Evolutionary conservation across 1,140 invertebrate genomes (phyloP), one percentile per base, ranked within the genome.

Genomic region (Panonychus citri): DNA sequence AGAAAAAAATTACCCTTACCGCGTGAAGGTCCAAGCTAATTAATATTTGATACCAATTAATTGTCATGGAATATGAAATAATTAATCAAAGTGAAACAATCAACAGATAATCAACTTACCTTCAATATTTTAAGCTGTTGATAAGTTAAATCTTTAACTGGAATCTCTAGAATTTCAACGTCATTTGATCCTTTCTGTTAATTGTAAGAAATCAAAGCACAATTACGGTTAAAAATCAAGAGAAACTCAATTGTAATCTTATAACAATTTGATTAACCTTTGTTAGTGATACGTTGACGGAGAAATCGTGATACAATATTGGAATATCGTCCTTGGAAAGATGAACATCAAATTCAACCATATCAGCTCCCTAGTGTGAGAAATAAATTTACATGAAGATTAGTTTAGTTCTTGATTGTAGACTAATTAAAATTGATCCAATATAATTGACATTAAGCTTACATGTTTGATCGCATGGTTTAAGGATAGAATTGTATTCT

Each of bases 341-440:
- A 67, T 94, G 86, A 17, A 96, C 88, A 75, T 95, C 91, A 73
- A 95, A 91, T 70, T 96, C 91, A 27, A 95, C 82, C 71, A 89
- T 81, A 67, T 95, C 89, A 57, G 83, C 84, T 56, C 90, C 90
- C 69, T 71, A 54, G 39, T 40, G 13, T 40, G 39, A 7, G 7
- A 40, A 40, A 17, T 10, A 8, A 21, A 52, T 52, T 52, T 8
- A 53, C 13, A 19, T 27, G 15, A 28, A 10, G 3, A 53, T 17
- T 17, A n/a, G 25, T 17, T 26, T 28, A 17, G n/a, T 27, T 5
- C 8, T 17, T 53, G n/a, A 34, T n/a, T 17, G n/a, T 2, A 1
- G n/a, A 4, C 25, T 21, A 12, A 19, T 5, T 5, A 39, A 39
- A 39, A 39, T 49, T 21, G 19, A n/a, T n/a, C n/a, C n/a, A n/a